Evolutionary conservation across 2,888 invertebrate species (phyloP).

Genomic region (Pegoplata infirma): DNA sequence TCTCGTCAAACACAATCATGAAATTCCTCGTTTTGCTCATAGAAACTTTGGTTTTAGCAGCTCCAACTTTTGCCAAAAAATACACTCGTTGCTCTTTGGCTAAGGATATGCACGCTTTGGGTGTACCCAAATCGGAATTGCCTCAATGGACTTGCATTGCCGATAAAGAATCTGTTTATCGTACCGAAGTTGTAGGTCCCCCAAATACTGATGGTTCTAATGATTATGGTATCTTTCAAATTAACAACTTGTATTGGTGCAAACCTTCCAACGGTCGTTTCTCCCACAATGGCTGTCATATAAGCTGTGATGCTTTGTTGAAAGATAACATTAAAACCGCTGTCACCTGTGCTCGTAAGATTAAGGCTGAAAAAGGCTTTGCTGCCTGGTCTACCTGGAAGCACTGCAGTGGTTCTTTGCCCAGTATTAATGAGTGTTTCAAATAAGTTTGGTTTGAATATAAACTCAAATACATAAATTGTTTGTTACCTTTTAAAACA

Average conservation of each 20-base stretch:
- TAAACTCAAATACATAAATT: too few relatives aligned
- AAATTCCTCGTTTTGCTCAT: constrained; percentile 29
- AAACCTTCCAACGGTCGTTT: constrained; percentile 65
- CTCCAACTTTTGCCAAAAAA: constrained; percentile 65
- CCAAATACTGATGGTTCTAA: constrained; percentile 76
- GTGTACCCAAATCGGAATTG: constrained; percentile 40
- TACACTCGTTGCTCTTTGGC: constrained; percentile 39
- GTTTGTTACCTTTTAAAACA: too few relatives aligned
- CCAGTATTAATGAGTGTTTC: constrained; percentile 67
- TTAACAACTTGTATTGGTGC: constrained; percentile 72
- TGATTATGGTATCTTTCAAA: constrained; percentile 69
- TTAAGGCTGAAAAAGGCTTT: constrained; percentile 71
- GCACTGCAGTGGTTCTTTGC: constrained; percentile 67
- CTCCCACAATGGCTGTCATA: constrained; percentile 69
- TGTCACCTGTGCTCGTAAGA: constrained; percentile 68
- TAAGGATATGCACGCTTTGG: constrained; percentile 60
- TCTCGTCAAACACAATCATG: too few relatives aligned
- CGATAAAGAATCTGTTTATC: constrained; percentile 63
- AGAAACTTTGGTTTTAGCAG: constrained; percentile 61
- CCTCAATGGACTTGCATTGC: constrained; percentile 39
- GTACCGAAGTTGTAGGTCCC: constrained; percentile 74
- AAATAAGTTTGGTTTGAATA: too few relatives aligned
- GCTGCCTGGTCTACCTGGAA: constrained; percentile 72
- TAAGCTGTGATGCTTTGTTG: constrained; percentile 68
- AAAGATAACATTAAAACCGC: constrained; percentile 70